Evolutionary conservation across 2,797 vertebrate species (phyloP).

Genomic region (Euthynnus affinis): DNA sequence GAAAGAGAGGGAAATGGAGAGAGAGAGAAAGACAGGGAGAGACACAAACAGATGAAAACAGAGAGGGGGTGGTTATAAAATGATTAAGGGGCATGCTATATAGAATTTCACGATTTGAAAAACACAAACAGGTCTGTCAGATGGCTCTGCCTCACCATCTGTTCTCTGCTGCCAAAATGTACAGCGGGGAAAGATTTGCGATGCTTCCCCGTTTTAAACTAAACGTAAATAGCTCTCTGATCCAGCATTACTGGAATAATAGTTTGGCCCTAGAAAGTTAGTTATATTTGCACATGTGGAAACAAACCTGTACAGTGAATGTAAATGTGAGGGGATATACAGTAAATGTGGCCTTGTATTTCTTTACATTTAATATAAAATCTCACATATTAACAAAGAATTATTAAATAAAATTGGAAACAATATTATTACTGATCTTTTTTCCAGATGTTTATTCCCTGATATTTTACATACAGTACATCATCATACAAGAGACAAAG

Average conservation of each 20-base stretch:
- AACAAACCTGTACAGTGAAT: conserved; percentile 2
- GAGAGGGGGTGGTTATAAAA: conserved; percentile 68
- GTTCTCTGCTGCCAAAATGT: conserved; percentile 51
- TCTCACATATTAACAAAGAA: no score
- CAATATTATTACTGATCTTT: no score
- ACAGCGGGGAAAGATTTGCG: conserved; percentile 44
- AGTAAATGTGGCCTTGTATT: no score
- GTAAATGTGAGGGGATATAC: not conserved
- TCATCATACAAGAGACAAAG: not conserved
- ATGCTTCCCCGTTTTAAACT: conserved; percentile 33
- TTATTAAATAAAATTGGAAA: no score
- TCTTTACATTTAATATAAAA: not conserved
- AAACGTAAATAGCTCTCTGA: conserved; percentile 47
- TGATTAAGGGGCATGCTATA: conserved; percentile 68
- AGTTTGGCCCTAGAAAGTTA: conserved; percentile 4
- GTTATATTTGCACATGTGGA: not conserved
- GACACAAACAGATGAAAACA: conserved; percentile 62
- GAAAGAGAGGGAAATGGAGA: conserved; percentile 33
- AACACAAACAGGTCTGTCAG: conserved; percentile 63
- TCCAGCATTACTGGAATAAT: conserved; percentile 15
- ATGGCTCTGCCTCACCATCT: conserved; percentile 66
- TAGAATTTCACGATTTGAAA: conserved; percentile 68
- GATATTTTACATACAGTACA: no score
- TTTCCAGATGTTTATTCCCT: no score
- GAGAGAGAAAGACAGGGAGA: conserved; percentile 34